Conservation (phyloP, 2,797 vertebrate genomes). For the Salarias fasciatus region DNA sequence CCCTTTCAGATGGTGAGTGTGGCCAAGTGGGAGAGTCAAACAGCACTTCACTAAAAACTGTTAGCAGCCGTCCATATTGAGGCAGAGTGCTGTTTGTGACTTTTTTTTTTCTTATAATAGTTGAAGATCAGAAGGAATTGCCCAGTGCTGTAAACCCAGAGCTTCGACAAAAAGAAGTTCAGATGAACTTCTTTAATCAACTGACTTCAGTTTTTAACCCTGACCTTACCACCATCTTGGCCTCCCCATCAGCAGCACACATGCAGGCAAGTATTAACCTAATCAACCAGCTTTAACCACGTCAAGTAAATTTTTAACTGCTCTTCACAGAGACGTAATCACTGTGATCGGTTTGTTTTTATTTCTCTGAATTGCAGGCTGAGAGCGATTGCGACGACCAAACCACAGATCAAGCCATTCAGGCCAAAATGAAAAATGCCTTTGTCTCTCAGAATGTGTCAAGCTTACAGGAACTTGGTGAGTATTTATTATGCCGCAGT, state of each 20-base stretch:
- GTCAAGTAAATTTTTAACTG: too few species aligned
- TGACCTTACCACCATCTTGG: conserved; percentile 84
- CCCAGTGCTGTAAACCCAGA: conserved; percentile 93
- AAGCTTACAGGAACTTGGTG: conserved; percentile 97
- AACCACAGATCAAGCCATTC: conserved; percentile 89
- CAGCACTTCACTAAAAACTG: not conserved
- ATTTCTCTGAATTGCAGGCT: conserved; percentile 72
- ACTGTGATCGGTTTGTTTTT: too few species aligned
- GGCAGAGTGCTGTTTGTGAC: too few species aligned
- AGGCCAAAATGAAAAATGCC: conserved; percentile 94
- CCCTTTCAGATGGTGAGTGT: conserved; percentile 96
- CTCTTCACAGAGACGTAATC: too few species aligned
- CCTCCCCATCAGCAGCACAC: conserved; percentile 80
- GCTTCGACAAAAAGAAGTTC: conserved; percentile 96
- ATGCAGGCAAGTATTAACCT: conserved; percentile 59
- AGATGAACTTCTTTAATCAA: conserved; percentile 99
- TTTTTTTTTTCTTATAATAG: conserved; percentile 66
- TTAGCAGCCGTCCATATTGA: not conserved
- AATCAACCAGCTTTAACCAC: too few species aligned
- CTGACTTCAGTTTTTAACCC: conserved; percentile 97
- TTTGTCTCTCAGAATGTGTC: conserved; percentile 98
- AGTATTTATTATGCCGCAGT: conserved; percentile 49
- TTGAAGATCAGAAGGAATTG: conserved; percentile 98
- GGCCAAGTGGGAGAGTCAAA: too few species aligned
- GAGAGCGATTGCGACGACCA: conserved; percentile 93